Conservation (phyloP, 1,140 invertebrate species). For the Lepeophtheirus salmonis region DNA sequence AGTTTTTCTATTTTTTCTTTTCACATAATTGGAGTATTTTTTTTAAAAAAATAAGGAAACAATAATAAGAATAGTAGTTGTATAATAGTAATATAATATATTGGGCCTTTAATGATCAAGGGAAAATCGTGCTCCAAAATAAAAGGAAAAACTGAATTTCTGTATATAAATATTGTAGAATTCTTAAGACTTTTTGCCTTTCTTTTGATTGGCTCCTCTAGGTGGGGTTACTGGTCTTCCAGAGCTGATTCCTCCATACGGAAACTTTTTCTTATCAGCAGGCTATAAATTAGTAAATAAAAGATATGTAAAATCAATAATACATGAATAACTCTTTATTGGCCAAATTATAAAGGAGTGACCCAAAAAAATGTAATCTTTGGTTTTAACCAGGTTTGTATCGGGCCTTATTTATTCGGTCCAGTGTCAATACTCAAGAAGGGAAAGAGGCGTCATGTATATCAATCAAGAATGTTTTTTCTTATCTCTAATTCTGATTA, state of each 20-base stretch:
- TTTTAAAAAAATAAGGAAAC: not conserved
- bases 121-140: not conserved
- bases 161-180: not conserved
- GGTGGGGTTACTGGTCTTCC: constrained; percentile 56
- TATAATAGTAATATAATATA: not conserved
- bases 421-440: no score
- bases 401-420: no score
- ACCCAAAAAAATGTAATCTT: no score
- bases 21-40: not conserved
- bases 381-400: no score
- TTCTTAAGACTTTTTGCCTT: constrained; percentile 25
- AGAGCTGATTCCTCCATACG: constrained; percentile 33
- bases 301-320: no score
- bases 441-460: no score
- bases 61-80: not conserved
- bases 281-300: constrained; percentile 31
- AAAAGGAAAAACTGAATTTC: not conserved
- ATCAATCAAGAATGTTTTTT: no score
- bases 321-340: no score
- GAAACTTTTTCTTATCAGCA: constrained; percentile 41
- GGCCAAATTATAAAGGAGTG: no score
- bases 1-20: not conserved
- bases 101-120: not conserved
- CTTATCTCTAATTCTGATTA: no score
- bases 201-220: constrained; percentile 32